A percentile compares a stretch with the other conserved stretches of the same genome.
These are phyloP conservation scores for Heliconius himera DNA, from an alignment of 1,140 invertebrate genomes.

Conservation along the genomic window DNA sequence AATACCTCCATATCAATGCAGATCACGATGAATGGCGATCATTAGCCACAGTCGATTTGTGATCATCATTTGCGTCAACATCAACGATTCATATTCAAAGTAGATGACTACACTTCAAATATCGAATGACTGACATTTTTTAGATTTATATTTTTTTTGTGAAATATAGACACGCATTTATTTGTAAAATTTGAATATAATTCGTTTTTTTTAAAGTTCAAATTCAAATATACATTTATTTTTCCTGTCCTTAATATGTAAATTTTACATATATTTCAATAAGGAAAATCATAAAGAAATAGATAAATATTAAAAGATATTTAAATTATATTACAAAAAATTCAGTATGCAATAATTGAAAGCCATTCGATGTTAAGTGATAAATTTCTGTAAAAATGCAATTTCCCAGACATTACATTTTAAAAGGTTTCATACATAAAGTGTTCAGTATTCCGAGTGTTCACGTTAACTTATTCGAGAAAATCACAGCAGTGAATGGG, in stretches of 20 bases:
- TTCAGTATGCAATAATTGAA: neutral
- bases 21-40: constrained; percentile 72
- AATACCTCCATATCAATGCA: constrained; percentile 67
- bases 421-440: constrained; percentile 61
- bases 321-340: neutral
- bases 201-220: too few relatives aligned
- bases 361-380: neutral
- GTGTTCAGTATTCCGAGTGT: constrained; percentile 55
- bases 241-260: neutral
- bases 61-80: constrained; percentile 58
- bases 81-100: constrained; percentile 55
- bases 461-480: constrained; percentile 58
- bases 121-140: neutral
- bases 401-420: constrained; percentile 56
- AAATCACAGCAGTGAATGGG: constrained; percentile 60
- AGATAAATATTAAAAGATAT: neutral
- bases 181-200: neutral
- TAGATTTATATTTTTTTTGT: neutral
- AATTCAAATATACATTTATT: too few relatives aligned
- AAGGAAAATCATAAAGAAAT: neutral
- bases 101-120: constrained; percentile 28
- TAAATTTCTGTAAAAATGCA: constrained; percentile 57
- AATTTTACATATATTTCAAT: neutral
- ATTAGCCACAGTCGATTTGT: constrained; percentile 57
- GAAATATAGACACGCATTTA: neutral